Conservation (phyloP, 2,888 invertebrate species). For the Ptilodon capucinus region DNA sequence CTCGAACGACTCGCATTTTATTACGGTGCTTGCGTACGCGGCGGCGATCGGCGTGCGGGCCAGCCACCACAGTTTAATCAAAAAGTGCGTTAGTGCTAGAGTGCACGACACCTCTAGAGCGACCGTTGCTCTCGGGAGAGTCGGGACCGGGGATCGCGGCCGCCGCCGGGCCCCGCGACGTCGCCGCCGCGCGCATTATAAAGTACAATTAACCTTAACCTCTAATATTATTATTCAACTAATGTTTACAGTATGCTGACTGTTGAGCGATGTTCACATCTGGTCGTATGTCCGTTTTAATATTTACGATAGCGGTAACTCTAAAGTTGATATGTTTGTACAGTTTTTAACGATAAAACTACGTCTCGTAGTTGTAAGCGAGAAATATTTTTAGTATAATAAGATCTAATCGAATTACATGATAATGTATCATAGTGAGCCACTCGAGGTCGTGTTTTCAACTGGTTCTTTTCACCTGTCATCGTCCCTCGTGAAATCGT, state of each 20-base stretch:
- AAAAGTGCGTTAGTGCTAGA: too few relatives aligned
- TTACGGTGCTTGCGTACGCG: constrained; percentile 61
- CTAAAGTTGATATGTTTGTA: constrained; percentile 74
- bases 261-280: constrained; percentile 51
- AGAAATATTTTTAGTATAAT: constrained; percentile 79
- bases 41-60: constrained; percentile 10
- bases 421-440: constrained; percentile 75
- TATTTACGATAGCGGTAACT: constrained; percentile 63
- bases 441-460: constrained; percentile 60
- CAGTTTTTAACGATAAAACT: constrained; percentile 75
- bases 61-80: not conserved
- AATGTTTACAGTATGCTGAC: constrained; percentile 48
- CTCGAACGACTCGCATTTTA: constrained; percentile 67
- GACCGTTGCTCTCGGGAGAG: too few relatives aligned
- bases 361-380: constrained; percentile 79
- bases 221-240: constrained; percentile 46
- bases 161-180: constrained; percentile 36
- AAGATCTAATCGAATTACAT: constrained; percentile 82
- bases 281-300: constrained; percentile 49
- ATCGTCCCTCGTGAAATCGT: constrained; percentile 63
- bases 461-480: constrained; percentile 66
- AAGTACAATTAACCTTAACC: constrained; percentile 69
- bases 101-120: too few relatives aligned
- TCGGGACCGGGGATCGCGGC: too few relatives aligned
- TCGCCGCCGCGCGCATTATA: constrained; percentile 43